A percentile compares a stretch with the other conserved stretches of the same genome.
These are phyloP conservation scores for Magallana nippona DNA, from an alignment of 2,888 invertebrate genomes.

Conservation along the genomic window DNA sequence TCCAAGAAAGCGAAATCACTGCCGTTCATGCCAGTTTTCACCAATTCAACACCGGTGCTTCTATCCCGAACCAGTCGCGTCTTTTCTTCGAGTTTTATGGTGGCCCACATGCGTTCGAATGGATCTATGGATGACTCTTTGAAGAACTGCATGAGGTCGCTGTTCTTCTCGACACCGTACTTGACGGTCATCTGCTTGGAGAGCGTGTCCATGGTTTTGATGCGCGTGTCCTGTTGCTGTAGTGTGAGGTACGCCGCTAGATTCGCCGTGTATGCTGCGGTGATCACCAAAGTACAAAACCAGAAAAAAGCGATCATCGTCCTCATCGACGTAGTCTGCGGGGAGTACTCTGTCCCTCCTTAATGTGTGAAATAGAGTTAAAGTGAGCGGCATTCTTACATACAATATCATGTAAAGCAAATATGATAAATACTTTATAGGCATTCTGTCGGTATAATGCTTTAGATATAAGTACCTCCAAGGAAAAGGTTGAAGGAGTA, in stretches of 20 bases:
- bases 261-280: slow-evolving; percentile 75
- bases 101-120: slow-evolving; percentile 73
- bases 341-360: slow-evolving; percentile 71
- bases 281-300: slow-evolving; percentile 74
- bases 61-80: slow-evolving; percentile 57
- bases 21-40: slow-evolving; percentile 50
- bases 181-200: slow-evolving; percentile 65
- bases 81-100: slow-evolving; percentile 68
- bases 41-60: slow-evolving; percentile 58
- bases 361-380: not conserved
- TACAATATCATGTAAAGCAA: no score
- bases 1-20: slow-evolving; percentile 64
- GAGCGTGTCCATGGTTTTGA: slow-evolving; percentile 67
- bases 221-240: slow-evolving; percentile 70
- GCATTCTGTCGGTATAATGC: no score
- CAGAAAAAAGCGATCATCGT: slow-evolving; percentile 75
- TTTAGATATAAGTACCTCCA: slow-evolving; percentile 57
- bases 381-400: no score
- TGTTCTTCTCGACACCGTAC: slow-evolving; percentile 69
- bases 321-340: slow-evolving; percentile 73
- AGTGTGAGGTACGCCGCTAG: slow-evolving; percentile 73
- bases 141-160: slow-evolving; percentile 69
- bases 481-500: slow-evolving; percentile 72
- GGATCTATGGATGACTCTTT: slow-evolving; percentile 63
- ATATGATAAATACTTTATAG: no score